phyloP scores from a whole-genome alignment of 2,888 invertebrate species.

The Platycheirus rosarum region DNA sequence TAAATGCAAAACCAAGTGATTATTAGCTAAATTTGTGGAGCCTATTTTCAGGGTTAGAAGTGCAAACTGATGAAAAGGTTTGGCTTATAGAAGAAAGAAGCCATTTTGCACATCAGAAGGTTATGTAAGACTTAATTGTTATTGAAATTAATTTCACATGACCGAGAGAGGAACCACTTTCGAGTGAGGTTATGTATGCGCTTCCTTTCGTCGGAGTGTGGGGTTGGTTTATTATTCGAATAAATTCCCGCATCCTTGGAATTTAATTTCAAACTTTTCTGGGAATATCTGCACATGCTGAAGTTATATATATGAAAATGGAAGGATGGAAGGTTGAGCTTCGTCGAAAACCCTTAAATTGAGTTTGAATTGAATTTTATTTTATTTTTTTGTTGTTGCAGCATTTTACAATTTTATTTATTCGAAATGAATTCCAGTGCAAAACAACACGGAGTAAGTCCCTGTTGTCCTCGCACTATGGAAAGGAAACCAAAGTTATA shows the following conservation, averaged over 20 bases:
- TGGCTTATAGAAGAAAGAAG: background rate
- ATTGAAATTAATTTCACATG: slow-evolving; percentile 30
- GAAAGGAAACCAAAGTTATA: too few species aligned
- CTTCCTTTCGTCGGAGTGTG: background rate
- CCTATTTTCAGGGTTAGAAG: too few species aligned
- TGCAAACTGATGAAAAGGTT: background rate
- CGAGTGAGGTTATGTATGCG: background rate
- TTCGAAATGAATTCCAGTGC: too few species aligned
- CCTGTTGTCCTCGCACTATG: too few species aligned
- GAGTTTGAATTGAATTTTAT: background rate
- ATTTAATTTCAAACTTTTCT: slow-evolving; percentile 65
- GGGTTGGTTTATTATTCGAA: slow-evolving; percentile 21
- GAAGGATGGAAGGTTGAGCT: background rate
- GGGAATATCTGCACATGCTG: slow-evolving; percentile 41
- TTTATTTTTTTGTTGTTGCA: background rate
- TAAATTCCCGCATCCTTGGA: slow-evolving; percentile 46
- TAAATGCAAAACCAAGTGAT: slow-evolving; percentile 46
- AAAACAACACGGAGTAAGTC: background rate
- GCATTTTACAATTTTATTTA: background rate
- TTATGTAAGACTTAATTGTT: slow-evolving; percentile 10
- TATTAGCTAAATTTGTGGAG: slow-evolving; percentile 38
- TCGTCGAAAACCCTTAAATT: background rate
- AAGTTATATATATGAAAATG: background rate
- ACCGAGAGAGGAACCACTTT: background rate
- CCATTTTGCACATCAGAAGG: background rate